Evolutionary conservation across 2,888 invertebrate species (phyloP), one percentile per base, ranked within the genome.

Genomic region (Cheilosia variabilis): DNA sequence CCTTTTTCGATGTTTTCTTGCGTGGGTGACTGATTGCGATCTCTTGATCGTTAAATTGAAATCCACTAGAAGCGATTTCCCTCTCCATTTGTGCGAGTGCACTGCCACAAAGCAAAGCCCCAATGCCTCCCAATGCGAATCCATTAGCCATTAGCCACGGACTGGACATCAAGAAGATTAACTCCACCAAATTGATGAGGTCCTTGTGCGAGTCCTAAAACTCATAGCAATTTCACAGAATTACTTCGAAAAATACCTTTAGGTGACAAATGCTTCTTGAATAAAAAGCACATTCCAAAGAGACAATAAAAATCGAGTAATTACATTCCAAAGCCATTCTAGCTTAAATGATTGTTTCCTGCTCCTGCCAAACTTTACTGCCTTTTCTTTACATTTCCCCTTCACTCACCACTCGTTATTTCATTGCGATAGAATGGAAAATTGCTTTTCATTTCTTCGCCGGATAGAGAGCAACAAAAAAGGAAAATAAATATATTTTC

Each of bases 231-330:
- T 63, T 75, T 27, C 47, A 68, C 45, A 62, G 41, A 71, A 71
- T 57, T 63, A 52, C 45, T 53, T 24, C 19, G 13, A 34, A 57
- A 71, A 79, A 72, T 65, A 65, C 79, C 72, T 58, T 72, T 72
- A 65, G 52, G 79, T 72, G 79, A 58, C 31, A 79, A 79, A 72
- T 72, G 65, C 66, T 53, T 58, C 58, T 17, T 41, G 71, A 57
- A 75, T 53, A 53, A 43, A 53, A 60, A 73, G 53, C 75, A 69
- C 79, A 66, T 75, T 65, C 75, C 69, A 57, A 47, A 43, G 55
- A 65, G 63, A 75, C 84, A 69, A 84, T 84, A 75, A 75, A 79
- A 84, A 65, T 79, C 75, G 65, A 80, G 53, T 80, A 83, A 84
- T 84, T 84, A 75, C 79, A 80, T 84, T 84, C 80, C 75, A 76